phyloP scores from a whole-genome alignment of 2,113 vertebrate genomes.

The Camelus dromedarius region DNA sequence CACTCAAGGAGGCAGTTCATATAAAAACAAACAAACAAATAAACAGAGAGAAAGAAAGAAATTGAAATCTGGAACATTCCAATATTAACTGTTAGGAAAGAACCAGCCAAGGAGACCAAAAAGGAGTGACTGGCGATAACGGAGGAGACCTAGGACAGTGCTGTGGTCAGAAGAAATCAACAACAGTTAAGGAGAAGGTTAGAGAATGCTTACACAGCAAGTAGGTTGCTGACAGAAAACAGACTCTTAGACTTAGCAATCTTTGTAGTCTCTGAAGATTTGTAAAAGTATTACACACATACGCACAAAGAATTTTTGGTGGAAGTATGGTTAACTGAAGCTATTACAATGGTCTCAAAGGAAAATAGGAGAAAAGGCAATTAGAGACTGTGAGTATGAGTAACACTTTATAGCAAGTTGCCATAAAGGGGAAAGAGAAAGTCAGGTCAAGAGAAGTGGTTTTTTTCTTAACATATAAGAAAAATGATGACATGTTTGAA shows the following conservation, averaged over 20 bases:
- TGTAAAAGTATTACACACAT: background rate
- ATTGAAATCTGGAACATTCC: background rate
- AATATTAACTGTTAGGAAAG: background rate
- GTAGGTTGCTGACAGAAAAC: background rate
- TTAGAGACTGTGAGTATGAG: background rate
- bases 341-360: background rate
- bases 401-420: background rate
- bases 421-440: background rate
- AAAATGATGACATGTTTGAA: background rate
- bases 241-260: background rate
- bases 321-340: background rate
- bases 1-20: background rate
- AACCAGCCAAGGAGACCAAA: background rate
- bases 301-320: background rate
- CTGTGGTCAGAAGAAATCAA: background rate
- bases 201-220: background rate
- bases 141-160: background rate
- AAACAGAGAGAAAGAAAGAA: rapidly evolving
- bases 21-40: background rate
- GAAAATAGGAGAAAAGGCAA: background rate
- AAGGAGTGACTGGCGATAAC: background rate
- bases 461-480: background rate
- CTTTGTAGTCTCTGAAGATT: background rate
- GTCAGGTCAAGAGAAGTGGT: background rate
- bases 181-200: background rate